Percentiles rank a stretch among this genome's conserved stretches.
Evolutionary conservation across 2,888 invertebrate genomes (phyloP).

Genomic region (Spilarctia lutea): DNA sequence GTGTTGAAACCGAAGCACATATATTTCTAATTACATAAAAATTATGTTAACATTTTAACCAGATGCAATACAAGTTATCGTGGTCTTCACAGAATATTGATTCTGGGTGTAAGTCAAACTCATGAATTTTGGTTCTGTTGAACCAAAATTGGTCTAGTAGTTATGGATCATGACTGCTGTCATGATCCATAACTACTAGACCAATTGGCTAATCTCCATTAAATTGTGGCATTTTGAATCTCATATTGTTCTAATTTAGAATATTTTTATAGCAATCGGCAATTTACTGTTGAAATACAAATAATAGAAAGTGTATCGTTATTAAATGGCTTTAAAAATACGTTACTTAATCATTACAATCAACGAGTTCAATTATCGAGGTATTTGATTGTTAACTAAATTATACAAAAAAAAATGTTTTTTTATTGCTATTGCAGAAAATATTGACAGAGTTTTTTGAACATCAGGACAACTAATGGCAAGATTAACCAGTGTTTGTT

Average conservation of each 20-base stretch:
- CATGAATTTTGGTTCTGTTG: too few species aligned
- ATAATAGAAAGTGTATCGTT: background rate
- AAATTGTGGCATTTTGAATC: constrained; percentile 25
- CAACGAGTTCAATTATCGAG: background rate
- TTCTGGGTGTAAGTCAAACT: background rate
- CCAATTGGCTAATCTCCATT: constrained; percentile 14
- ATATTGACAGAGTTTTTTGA: background rate
- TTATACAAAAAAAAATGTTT: background rate
- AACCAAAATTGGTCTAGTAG: too few species aligned
- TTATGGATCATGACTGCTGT: too few species aligned
- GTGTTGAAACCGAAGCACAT: background rate
- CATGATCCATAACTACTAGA: too few species aligned
- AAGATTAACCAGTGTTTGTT: background rate
- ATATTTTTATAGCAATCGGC: background rate
- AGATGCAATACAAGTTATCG: background rate
- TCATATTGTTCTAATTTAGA: constrained; percentile 25
- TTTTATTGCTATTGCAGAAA: background rate
- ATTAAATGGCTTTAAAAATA: background rate
- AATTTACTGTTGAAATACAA: background rate
- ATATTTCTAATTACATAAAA: background rate
- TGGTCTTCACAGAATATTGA: background rate
- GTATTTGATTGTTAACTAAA: background rate
- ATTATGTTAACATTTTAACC: background rate
- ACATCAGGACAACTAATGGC: background rate
- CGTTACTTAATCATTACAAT: background rate